These are phyloP conservation scores for Bryconaethiops microstoma DNA, from an alignment of 2,797 vertebrate species.

Conservation along the genomic window DNA sequence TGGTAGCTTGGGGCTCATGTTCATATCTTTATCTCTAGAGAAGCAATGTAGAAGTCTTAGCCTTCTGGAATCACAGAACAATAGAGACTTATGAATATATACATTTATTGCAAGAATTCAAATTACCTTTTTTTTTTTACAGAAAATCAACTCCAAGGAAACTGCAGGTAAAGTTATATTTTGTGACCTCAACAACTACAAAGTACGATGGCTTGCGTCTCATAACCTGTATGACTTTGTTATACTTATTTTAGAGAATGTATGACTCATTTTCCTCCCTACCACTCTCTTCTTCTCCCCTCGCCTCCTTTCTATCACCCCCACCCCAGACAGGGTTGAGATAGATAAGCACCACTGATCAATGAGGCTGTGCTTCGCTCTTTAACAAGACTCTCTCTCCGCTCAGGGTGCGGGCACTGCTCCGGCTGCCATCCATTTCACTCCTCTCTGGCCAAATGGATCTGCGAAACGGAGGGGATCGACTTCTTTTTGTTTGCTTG, in stretches of 20 bases:
- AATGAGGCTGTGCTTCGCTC: slow-evolving; percentile 52
- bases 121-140: not conserved
- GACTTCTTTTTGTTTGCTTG: slow-evolving; percentile 59
- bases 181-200: slow-evolving; percentile 38
- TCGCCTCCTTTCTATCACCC: slow-evolving; percentile 29
- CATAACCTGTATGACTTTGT: slow-evolving; percentile 42
- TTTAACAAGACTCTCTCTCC: slow-evolving; percentile 55
- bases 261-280: slow-evolving; percentile 43
- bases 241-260: slow-evolving; percentile 28
- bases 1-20: not conserved
- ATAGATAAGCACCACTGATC: slow-evolving; percentile 58
- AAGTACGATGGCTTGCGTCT: slow-evolving; percentile 31
- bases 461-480: slow-evolving; percentile 50
- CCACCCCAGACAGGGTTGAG: slow-evolving; percentile 41
- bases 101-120: no score
- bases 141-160: slow-evolving; percentile 18
- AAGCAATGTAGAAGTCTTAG: no score
- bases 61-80: not conserved
- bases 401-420: slow-evolving; percentile 38
- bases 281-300: slow-evolving; percentile 5
- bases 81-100: not conserved
- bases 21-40: not conserved
- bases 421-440: slow-evolving; percentile 48
- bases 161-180: slow-evolving; percentile 28
- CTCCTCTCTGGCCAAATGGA: slow-evolving; percentile 51